These are phyloP conservation scores for Austrolebias charrua DNA, from an alignment of 2,797 vertebrate species.

Conservation along the genomic window DNA sequence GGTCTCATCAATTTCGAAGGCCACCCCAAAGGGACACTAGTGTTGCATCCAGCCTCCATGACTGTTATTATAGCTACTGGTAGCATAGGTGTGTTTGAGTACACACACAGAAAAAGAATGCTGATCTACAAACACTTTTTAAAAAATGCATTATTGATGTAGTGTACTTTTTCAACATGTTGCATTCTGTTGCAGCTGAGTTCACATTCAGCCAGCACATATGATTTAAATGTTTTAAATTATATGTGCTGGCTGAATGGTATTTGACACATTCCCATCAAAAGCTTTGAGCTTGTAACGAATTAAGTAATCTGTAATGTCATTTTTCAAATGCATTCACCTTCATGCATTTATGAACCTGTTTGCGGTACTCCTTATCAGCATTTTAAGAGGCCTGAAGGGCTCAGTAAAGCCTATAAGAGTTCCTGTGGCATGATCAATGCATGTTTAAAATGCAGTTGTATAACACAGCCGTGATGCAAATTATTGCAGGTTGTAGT, in stretches of 20 bases:
- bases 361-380: neutral
- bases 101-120: constrained; percentile 3
- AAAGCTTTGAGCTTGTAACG: neutral
- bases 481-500: neutral
- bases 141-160: neutral
- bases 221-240: too few relatives aligned
- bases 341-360: neutral
- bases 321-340: neutral
- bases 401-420: neutral
- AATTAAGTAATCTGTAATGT: neutral
- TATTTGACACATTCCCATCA: neutral
- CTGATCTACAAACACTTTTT: neutral
- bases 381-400: neutral
- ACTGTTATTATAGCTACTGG: constrained; percentile 1
- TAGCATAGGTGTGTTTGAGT: constrained; percentile 7
- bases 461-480: neutral
- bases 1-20: constrained; percentile 17
- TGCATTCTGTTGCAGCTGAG: neutral
- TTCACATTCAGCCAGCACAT: neutral
- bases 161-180: neutral
- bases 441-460: neutral
- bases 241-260: too few relatives aligned
- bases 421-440: neutral
- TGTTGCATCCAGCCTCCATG: neutral
- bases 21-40: constrained; percentile 2